Evolutionary conservation across 2,888 invertebrate genomes (phyloP), one percentile per base, ranked within the genome.

Genomic region (Parnassius mnemosyne): DNA sequence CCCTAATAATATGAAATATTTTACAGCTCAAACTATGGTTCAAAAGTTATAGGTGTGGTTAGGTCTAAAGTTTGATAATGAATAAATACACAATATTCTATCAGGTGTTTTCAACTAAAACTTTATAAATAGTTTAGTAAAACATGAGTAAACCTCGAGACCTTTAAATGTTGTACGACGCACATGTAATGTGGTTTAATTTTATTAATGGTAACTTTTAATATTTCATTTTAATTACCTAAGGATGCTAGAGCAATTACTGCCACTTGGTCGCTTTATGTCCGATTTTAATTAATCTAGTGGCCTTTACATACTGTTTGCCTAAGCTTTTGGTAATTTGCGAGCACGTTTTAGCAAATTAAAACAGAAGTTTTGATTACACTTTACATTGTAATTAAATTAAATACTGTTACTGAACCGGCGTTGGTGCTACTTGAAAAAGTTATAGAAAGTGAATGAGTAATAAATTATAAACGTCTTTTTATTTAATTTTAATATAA

Each of bases 261-360:
- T 78, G 69, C 75, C 80, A 81, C 78, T 81, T 78, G 74, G 72
- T 66, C 47, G 57, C 63, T 65, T 62, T 65, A 13, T 66, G 71
- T 74, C 73, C 74, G 81, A 80, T 81, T 84, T 80, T 80, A 79
- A 82, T 81, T 76, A 72, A 60, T 69, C 50, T 58, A 69, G 67
- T 71, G 71, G 63, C 65, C 69, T 67, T 68, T 66, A 9, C n/a
- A n/a, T 13, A 13, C 9, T 9, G 1, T 9, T 42, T 11, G 42
- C 16, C 16, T 9, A 16, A 50, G 34, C 34, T 34, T 47, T 56
- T 16, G 3, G 10, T 12, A 55, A 20, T 1, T 25, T 20, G 16
- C 25, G 44, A 54, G 43, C 3, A n/a, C 53, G n/a, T 53, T 53
- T 53, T 41, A 53, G 12, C 9, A 13, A 53, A 53, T 53, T 53